A percentile compares a stretch with the other conserved stretches of the same genome.
These are phyloP conservation scores for Indicator maculatus DNA, from an alignment of 2,113 vertebrate species.

Conservation along the genomic window DNA sequence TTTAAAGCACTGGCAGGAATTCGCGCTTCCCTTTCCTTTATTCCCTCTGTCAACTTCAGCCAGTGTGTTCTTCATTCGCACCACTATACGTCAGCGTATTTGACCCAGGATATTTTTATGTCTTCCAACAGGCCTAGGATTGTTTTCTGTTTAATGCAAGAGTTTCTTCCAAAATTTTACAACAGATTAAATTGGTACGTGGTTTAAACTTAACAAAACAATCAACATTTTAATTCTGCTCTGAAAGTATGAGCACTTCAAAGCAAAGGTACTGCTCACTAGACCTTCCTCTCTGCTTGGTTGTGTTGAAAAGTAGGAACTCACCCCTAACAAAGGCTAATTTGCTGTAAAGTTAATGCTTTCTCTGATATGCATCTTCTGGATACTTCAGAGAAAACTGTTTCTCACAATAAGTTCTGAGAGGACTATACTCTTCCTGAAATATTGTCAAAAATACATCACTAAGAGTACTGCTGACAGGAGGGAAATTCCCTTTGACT, in stretches of 20 bases:
- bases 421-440: conserved; percentile 1
- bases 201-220: not conserved
- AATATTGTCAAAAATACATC: conserved; percentile 19
- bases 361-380: not conserved
- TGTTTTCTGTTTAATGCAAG: not conserved
- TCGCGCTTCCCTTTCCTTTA: not conserved
- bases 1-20: conserved; percentile 6
- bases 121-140: not conserved
- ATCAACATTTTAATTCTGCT: conserved; percentile 10
- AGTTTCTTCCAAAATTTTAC: not conserved
- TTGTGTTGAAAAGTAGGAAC: not conserved
- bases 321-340: not conserved
- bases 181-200: not conserved
- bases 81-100: not conserved
- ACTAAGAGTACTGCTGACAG: not conserved
- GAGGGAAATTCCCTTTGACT: not conserved
- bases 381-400: not conserved
- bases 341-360: not conserved
- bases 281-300: not conserved
- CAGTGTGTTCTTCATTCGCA: not conserved
- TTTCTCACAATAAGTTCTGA: not conserved
- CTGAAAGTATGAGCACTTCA: not conserved
- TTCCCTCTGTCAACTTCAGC: not conserved
- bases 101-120: not conserved
- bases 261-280: not conserved